Conservation (phyloP, 2,888 invertebrate genomes). For the Tachina lurida region DNA sequence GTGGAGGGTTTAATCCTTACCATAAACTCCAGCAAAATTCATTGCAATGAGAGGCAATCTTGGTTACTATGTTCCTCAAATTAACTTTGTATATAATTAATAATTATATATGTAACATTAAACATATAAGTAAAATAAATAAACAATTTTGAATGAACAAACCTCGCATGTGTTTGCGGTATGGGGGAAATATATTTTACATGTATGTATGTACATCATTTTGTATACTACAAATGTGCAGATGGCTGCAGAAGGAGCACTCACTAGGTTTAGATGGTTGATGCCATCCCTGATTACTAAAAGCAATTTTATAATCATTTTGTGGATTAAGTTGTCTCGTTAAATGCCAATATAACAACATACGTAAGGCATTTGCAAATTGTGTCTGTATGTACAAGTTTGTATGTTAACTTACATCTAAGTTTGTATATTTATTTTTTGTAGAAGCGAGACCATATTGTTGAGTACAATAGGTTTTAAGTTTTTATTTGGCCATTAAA, state of each 20-base stretch:
- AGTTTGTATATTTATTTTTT: constrained; percentile 12
- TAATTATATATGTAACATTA: too few species aligned
- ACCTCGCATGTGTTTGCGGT: constrained; percentile 10
- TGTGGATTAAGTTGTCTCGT: constrained; percentile 51
- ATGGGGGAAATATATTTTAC: neutral
- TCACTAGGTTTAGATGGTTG: constrained; percentile 2
- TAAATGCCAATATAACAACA: constrained; percentile 32
- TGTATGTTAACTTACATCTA: constrained; percentile 6
- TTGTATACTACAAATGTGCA: neutral
- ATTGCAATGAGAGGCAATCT: neutral
- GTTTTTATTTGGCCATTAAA: constrained; percentile 37
- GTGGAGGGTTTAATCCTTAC: too few species aligned
- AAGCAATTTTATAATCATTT: constrained; percentile 56
- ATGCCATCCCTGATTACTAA: constrained; percentile 23
- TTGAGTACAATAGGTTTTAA: neutral
- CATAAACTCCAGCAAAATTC: neutral
- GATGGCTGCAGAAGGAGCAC: neutral
- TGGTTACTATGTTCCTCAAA: too few species aligned
- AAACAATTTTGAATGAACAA: neutral
- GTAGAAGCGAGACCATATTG: neutral
- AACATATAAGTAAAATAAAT: neutral
- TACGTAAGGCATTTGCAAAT: constrained; percentile 14
- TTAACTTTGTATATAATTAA: too few species aligned
- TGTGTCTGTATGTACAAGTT: neutral
- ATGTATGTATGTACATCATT: neutral